Evolutionary conservation across 2,888 invertebrate species (phyloP).

Genomic region (Aelia acuminata): DNA sequence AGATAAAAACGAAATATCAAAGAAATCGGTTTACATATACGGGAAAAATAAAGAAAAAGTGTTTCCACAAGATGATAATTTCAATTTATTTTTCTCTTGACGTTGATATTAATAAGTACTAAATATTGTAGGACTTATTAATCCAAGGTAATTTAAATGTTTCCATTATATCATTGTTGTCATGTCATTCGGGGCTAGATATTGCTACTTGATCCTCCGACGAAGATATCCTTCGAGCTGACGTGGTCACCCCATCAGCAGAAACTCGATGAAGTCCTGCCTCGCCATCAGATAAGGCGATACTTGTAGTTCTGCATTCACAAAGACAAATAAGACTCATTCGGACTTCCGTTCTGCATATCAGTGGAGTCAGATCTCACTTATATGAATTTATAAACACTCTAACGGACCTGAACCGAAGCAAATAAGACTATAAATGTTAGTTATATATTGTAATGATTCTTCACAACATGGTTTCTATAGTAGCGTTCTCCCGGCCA

Average conservation of each 20-base stretch:
- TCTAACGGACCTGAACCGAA: neutral
- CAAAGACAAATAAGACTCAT: constrained; percentile 19
- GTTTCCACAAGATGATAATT: too few relatives aligned
- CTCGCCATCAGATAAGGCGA: neutral
- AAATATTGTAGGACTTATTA: too few relatives aligned
- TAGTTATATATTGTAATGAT: constrained; percentile 37
- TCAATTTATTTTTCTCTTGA: too few relatives aligned
- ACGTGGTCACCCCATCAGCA: neutral
- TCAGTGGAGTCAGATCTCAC: constrained; percentile 19
- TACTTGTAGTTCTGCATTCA: constrained; percentile 20
- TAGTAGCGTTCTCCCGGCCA: constrained; percentile 21
- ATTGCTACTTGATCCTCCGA: neutral
- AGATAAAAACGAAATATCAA: too few relatives aligned
- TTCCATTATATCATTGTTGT: too few relatives aligned
- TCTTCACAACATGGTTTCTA: neutral
- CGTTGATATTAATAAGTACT: too few relatives aligned
- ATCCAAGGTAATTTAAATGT: too few relatives aligned
- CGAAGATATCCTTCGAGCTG: neutral
- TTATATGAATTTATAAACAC: constrained; percentile 26
- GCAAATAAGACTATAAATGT: constrained; percentile 32
- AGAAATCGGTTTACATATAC: too few relatives aligned
- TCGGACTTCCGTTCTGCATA: constrained; percentile 27
- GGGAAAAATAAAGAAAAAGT: too few relatives aligned
- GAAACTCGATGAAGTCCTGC: neutral
- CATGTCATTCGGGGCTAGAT: neutral